Base-by-base conservation (phyloP, 2,797 vertebrate species). In the Lates japonicus region DNA sequence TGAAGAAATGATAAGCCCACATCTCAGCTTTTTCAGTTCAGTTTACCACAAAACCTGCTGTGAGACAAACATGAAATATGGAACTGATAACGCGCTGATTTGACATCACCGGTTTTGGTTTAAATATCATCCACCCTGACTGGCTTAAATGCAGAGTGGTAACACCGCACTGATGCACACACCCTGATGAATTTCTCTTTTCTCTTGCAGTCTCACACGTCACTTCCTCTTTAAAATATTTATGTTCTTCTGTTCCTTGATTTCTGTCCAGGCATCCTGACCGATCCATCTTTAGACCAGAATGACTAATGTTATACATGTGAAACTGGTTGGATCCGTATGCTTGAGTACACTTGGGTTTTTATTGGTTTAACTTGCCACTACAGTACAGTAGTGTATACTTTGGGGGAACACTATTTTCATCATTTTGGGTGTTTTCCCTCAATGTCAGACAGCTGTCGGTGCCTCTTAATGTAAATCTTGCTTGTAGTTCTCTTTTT, bases 31-130 rank as follows among this genome's bases (percentile, higher is more conserved):
- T 17, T 69, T 74, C 71, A 68, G 51, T 49, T 54, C 49, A 63
- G 31, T 70, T 57, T 17, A 74, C 59, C 29, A 41, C 41, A 52
- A 76, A 48, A 29, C 29, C 57, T 31, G 41, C 16, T 59, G 48
- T 3, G 0, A 61, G 19, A n/a, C 16, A 49, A 68, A 71, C 41
- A 41, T 2, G 3, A 69, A 54, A 83, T 37, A 39, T 55, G 16
- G 19, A 79, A 64, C 35, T 60, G n/a, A 57, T 41, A 17, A 59
- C 46, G 54, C 65, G 6, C 70, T 48, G 14, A 78, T 86, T 7
- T 74, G 57, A 80, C 68, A 44, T 29, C 22, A 39, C 46, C 52
- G 8, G 31, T 78, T 82, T 72, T 48, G 60, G 22, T 70, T 76
- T 55, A 68, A 62, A 46, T 46, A 49, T 55, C 49, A 37, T 46